Evolutionary conservation across 2,888 invertebrate species (phyloP).

Genomic region (Polietes domitor): DNA sequence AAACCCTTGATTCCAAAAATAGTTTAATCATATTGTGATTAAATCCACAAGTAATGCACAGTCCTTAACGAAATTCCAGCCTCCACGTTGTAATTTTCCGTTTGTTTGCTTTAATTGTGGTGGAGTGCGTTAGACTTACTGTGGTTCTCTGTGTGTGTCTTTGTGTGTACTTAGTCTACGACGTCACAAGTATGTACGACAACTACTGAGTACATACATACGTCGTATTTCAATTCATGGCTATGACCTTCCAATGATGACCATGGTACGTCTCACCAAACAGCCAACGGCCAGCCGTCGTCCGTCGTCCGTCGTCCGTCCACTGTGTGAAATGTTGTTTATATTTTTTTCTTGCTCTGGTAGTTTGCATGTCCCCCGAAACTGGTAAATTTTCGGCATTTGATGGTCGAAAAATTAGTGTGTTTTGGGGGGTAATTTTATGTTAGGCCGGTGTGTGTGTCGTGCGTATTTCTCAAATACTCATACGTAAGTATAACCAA

Average conservation of each 20-base stretch:
- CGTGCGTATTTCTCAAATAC: background rate
- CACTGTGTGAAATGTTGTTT: background rate
- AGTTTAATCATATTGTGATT: too few relatives aligned
- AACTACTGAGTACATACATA: background rate
- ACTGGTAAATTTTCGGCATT: slow-evolving; percentile 5
- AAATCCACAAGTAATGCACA: too few relatives aligned
- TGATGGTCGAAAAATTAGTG: background rate
- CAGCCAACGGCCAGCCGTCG: background rate
- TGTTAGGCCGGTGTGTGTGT: background rate
- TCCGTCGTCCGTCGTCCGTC: background rate
- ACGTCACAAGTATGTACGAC: background rate
- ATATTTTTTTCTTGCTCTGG: too few relatives aligned
- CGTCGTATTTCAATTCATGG: slow-evolving; percentile 44
- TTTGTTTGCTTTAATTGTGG: background rate
- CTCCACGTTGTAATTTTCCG: too few relatives aligned
- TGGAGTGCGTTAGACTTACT: background rate
- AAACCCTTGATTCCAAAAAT: too few relatives aligned
- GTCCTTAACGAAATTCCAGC: too few relatives aligned
- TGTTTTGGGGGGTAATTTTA: background rate
- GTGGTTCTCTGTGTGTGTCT: too few relatives aligned
- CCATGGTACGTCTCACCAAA: slow-evolving; percentile 42
- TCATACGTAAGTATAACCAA: background rate
- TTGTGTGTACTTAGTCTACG: background rate
- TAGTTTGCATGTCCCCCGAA: background rate
- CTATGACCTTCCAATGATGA: slow-evolving; percentile 55